phyloP scores from a whole-genome alignment of 2,888 invertebrate species.

The Stenotaenia linearis region DNA sequence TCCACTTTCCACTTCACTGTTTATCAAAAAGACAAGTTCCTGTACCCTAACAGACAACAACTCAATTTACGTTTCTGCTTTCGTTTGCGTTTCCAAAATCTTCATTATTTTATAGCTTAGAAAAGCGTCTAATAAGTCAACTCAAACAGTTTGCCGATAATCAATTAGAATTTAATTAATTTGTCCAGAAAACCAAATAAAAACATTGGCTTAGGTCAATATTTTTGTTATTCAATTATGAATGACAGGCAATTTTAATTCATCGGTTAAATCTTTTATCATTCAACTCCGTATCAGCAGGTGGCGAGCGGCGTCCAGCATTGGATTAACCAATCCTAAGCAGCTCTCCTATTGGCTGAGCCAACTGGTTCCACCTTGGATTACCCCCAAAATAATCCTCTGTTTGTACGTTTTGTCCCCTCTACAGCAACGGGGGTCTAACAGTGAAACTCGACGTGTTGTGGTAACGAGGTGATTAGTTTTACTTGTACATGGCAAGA shows the following conservation, averaged over 20 bases:
- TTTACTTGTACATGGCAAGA: conserved; percentile 26
- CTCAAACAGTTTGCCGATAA: too few species aligned
- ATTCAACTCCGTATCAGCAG: neutral
- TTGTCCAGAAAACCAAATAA: neutral
- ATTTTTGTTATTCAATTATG: conserved; percentile 26
- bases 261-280: conserved; percentile 14
- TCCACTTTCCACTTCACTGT: neutral
- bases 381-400: conserved; percentile 17
- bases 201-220: neutral
- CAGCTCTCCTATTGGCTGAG: conserved; percentile 19
- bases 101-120: too few species aligned
- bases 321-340: conserved; percentile 23
- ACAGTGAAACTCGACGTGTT: neutral
- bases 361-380: conserved; percentile 24
- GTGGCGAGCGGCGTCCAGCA: conserved; percentile 8
- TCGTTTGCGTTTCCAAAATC: too few species aligned
- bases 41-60: neutral
- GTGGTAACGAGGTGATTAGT: conserved; percentile 6
- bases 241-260: conserved; percentile 16
- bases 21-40: conserved; percentile 11
- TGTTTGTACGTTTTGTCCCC: conserved; percentile 6
- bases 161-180: neutral
- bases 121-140: too few species aligned
- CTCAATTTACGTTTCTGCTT: neutral
- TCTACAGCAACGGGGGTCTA: neutral